Evolutionary conservation across 1,140 invertebrate species (phyloP), one percentile per base, ranked within the genome.

Genomic region (Solen grandis): DNA sequence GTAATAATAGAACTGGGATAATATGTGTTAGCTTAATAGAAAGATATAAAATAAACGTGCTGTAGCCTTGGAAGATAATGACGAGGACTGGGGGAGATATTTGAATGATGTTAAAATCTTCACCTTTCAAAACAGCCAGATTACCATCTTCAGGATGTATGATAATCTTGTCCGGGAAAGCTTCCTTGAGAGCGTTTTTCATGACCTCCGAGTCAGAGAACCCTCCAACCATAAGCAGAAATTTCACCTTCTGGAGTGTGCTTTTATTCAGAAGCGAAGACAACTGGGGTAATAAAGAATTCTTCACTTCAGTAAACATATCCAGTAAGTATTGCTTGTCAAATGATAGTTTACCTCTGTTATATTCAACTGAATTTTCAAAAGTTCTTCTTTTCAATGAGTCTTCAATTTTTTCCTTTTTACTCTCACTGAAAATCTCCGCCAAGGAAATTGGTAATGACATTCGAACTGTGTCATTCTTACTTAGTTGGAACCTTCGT

Each of bases 161-260:
- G 2, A 77, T 35, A 1, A 8, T 8, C 27, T 68, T 77, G 10
- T 29, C 33, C n/a, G 62, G 74, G 68, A 65, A 77, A 25, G 74
- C 74, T 13, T 5, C n/a, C 33, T 68, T 29, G 5, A 77, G 50
- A 2, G 62, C 63, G n/a, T 38, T 36, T 52, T 57, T 54, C 22
- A 77, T 66, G 29, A 77, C 41, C 14, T 54, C 52, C 5, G 50
- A 68, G 13, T 77, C 63, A 8, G 74, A 77, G 31, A 77, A 77
- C 31, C 74, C 74, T 8, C 74, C 74, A 3, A 77, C 74, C 74
- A 77, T 77, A 22, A 77, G 29, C 13, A 77, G 1, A 0, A 33
- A 62, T 0, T 62, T 60, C 1, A 74, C 55, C 19, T 74, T 70
- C 29, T 29, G 14, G 5, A 55, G 46, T 36, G 14, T 46, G n/a